A percentile compares a stretch with the other conserved stretches of the same genome.
Conservation (phyloP, 53 echinoderm and acorn worm genomes). For the Patiria pectinifera region DNA sequence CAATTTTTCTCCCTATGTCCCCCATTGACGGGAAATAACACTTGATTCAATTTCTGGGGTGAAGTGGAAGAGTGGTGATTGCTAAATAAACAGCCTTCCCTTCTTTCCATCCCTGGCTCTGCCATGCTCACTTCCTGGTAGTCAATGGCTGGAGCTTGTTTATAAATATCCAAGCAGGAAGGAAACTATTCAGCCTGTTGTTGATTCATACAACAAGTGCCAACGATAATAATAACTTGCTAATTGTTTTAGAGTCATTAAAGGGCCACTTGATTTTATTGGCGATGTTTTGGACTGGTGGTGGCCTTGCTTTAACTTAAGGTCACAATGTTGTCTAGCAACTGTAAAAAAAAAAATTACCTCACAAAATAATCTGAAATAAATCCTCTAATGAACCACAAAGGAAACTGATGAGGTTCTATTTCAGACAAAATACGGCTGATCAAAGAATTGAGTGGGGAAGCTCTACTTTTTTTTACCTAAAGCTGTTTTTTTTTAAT, state of each 20-base stretch:
- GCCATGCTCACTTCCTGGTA: conserved; percentile 36
- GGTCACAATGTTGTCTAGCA: background rate
- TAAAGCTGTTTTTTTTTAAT: background rate
- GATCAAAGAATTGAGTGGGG: too few relatives aligned
- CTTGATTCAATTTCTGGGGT: conserved; percentile 58
- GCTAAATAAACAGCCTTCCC: conserved; percentile 36
- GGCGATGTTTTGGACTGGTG: background rate
- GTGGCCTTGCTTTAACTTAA: background rate
- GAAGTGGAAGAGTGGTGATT: conserved; percentile 56
- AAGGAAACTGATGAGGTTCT: too few relatives aligned
- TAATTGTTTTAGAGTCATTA: background rate
- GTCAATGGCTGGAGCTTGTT: background rate
- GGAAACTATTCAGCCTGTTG: conserved; percentile 36
- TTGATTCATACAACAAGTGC: background rate
- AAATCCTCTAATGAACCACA: too few relatives aligned
- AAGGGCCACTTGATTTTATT: background rate
- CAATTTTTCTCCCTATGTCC: background rate
- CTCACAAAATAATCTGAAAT: background rate
- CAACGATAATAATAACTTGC: conserved; percentile 8
- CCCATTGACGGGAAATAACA: conserved; percentile 16
- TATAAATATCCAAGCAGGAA: conserved; percentile 2
- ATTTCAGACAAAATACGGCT: too few relatives aligned
- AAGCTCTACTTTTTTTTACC: too few relatives aligned
- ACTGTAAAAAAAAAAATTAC: background rate
- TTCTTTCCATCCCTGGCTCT: background rate